These are phyloP conservation scores for Ptychodera flava DNA, from an alignment of 35 echinoderm and acorn worm genomes.

Conservation along the genomic window DNA sequence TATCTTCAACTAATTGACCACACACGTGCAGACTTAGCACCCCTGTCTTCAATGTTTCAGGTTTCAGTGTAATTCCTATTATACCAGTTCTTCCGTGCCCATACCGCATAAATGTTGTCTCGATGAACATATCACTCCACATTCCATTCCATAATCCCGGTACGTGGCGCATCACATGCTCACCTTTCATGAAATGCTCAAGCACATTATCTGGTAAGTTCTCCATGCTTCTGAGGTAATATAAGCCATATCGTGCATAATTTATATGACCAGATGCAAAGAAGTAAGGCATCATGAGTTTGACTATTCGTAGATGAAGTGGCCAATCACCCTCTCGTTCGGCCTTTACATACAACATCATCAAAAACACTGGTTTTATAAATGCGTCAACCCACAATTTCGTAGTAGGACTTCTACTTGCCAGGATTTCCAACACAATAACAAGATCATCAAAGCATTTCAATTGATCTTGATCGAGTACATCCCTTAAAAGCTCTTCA, in stretches of 20 bases:
- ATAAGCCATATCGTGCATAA: constrained; percentile 34
- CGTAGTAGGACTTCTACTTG: constrained; percentile 10
- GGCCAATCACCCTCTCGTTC: constrained; percentile 46
- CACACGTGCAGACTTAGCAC: constrained; percentile 30
- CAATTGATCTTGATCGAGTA: neutral
- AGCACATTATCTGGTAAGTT: constrained; percentile 21
- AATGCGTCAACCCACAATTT: constrained; percentile 44
- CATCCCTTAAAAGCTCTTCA: constrained; percentile 16
- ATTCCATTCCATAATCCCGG: constrained; percentile 44
- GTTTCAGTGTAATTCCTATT: constrained; percentile 46
- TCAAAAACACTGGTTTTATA: constrained; percentile 31
- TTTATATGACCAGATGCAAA: constrained; percentile 42
- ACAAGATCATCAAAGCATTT: neutral
- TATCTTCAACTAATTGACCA: neutral
- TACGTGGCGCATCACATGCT: constrained; percentile 42
- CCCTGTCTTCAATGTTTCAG: constrained; percentile 40
- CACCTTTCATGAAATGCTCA: constrained; percentile 40
- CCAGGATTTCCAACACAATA: neutral
- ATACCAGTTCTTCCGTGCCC: constrained; percentile 38
- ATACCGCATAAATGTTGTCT: constrained; percentile 63
- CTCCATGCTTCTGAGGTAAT: no score
- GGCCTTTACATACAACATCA: constrained; percentile 22
- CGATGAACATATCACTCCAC: constrained; percentile 63
- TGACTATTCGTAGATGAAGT: constrained; percentile 15
- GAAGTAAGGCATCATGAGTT: constrained; percentile 39